Evolutionary conservation across 2,888 invertebrate genomes (phyloP).

Genomic region (Zaprionus bogoriensis): DNA sequence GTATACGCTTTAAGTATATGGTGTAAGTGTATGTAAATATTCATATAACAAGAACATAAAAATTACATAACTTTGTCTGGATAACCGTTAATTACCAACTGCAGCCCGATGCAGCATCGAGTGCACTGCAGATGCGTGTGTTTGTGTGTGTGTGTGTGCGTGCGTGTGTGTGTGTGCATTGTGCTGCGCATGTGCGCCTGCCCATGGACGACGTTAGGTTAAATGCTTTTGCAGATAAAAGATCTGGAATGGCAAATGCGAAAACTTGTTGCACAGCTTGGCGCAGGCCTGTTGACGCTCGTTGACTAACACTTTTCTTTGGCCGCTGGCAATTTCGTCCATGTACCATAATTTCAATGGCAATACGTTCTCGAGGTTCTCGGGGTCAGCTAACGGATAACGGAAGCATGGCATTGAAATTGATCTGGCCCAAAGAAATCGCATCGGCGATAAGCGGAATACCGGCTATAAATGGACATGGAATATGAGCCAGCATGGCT

Average conservation of each 20-base stretch:
- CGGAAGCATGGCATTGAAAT: conserved; percentile 62
- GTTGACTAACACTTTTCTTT: conserved; percentile 60
- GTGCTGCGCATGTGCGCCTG: neutral
- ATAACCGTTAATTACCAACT: neutral
- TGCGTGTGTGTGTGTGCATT: neutral
- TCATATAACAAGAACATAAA: neutral
- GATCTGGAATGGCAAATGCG: conserved; percentile 47
- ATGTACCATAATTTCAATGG: conserved; percentile 65
- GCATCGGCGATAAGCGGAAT: conserved; percentile 37
- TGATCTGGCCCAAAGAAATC: conserved; percentile 61
- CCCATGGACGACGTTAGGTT: conserved; percentile 46
- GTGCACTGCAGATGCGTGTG: neutral
- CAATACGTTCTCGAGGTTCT: conserved; percentile 64
- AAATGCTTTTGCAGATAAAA: conserved; percentile 53
- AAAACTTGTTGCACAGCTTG: conserved; percentile 33
- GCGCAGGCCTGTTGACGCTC: conserved; percentile 13
- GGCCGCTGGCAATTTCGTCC: conserved; percentile 48
- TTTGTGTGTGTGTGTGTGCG: conserved; percentile 2
- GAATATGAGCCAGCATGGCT: neutral
- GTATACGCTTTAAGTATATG: neutral
- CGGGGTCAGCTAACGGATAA: conserved; percentile 63
- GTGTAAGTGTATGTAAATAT: neutral
- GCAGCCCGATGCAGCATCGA: neutral
- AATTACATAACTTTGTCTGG: conserved; percentile 1
- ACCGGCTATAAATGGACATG: neutral